Percentiles rank a stretch among this genome's conserved stretches.
phyloP scores from a whole-genome alignment of 2,888 invertebrate genomes.

The Myopa tessellatipennis region DNA sequence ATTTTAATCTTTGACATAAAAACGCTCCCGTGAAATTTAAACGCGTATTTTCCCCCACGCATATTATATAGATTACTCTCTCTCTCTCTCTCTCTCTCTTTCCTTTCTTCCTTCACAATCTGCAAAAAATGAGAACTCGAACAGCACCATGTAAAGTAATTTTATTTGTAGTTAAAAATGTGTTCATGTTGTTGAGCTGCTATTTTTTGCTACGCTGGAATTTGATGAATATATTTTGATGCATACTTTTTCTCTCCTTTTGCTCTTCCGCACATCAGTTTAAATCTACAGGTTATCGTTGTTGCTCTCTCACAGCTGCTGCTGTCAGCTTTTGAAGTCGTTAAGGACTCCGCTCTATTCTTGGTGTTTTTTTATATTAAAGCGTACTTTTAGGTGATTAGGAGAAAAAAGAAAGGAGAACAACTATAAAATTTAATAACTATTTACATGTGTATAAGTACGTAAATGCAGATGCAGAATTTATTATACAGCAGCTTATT shows the following conservation, averaged over 20 bases:
- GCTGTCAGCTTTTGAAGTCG: not conserved
- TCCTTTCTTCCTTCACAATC: too few species aligned
- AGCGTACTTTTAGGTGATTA: conserved; percentile 16
- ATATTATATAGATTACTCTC: not conserved
- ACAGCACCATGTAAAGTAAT: not conserved
- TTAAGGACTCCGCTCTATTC: not conserved
- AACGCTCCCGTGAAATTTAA: not conserved
- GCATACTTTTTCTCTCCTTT: not conserved
- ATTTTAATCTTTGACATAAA: conserved; percentile 9
- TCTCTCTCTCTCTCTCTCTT: too few species aligned
- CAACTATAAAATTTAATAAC: not conserved
- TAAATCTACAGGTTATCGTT: not conserved
- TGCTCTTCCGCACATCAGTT: not conserved
- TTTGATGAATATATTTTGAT: conserved; percentile 11
- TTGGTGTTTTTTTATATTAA: not conserved
- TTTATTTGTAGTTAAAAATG: conserved; percentile 18
- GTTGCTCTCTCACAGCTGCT: not conserved
- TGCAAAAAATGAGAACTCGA: too few species aligned
- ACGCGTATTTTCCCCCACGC: not conserved
- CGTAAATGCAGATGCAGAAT: too few species aligned
- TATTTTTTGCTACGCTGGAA: not conserved
- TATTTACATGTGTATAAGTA: too few species aligned
- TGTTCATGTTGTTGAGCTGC: conserved; percentile 29
- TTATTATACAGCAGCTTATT: too few species aligned
- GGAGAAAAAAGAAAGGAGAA: not conserved